phyloP scores from a whole-genome alignment of 2,888 invertebrate genomes.

The Patella caerulea region DNA sequence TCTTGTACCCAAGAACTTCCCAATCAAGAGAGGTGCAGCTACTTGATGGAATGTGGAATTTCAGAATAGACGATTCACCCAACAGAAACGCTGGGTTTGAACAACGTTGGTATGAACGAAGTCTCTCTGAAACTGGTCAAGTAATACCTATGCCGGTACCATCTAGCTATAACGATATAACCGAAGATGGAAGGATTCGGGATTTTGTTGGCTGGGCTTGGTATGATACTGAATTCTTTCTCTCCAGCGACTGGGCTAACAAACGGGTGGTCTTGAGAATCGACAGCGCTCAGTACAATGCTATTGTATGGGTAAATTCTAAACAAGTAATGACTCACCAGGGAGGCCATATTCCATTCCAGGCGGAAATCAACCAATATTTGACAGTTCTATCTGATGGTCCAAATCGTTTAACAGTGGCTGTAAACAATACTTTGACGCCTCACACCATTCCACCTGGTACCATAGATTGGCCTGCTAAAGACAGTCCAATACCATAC shows the following conservation, averaged over 20 bases:
- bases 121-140: constrained; percentile 75
- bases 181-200: constrained; percentile 80
- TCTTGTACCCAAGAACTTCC: constrained; percentile 84
- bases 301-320: constrained; percentile 94
- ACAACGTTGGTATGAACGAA: constrained; percentile 82
- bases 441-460: constrained; percentile 94
- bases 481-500: constrained; percentile 71
- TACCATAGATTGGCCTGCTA: constrained; percentile 68
- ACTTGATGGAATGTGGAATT: constrained; percentile 94
- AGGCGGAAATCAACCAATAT: constrained; percentile 83
- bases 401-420: constrained; percentile 83
- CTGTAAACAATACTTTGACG: constrained; percentile 92
- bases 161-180: constrained; percentile 94
- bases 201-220: constrained; percentile 97
- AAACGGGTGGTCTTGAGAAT: constrained; percentile 86
- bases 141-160: constrained; percentile 94
- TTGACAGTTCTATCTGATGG: constrained; percentile 77
- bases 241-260: constrained; percentile 82
- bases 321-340: constrained; percentile 85
- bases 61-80: constrained; percentile 80
- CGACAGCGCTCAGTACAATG: constrained; percentile 92
- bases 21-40: constrained; percentile 84
- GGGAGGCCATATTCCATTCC: constrained; percentile 96
- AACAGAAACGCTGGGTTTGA: constrained; percentile 83
- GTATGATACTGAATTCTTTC: constrained; percentile 91